phyloP scores from a whole-genome alignment of 2,888 invertebrate genomes.

The Calameuta pallipes region DNA sequence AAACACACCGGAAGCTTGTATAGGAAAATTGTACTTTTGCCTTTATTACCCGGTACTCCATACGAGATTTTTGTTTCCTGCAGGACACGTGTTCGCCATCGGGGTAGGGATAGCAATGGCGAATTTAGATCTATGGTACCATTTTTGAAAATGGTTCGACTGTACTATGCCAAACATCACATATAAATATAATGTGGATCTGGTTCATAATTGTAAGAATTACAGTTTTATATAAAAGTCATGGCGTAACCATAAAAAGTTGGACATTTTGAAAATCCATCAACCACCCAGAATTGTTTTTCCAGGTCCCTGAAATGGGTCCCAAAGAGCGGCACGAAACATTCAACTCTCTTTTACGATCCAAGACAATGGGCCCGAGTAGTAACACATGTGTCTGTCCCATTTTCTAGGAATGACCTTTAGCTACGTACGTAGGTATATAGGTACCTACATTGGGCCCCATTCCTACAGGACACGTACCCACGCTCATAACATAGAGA shows the following conservation, averaged over 20 bases:
- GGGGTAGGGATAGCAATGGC: conserved; percentile 15
- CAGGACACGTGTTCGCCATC: conserved; percentile 39
- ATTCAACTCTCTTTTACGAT: background rate
- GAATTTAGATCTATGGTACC: background rate
- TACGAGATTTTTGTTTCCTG: conserved; percentile 14
- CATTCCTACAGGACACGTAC: background rate
- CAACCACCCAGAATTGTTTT: background rate
- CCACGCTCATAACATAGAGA: background rate
- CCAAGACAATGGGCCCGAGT: background rate
- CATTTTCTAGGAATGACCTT: conserved; percentile 5
- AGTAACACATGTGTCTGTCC: conserved; percentile 5
- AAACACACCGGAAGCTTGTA: conserved; percentile 19
- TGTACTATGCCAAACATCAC: background rate
- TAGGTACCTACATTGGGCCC: background rate
- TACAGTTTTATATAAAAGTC: background rate
- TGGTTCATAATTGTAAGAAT: background rate
- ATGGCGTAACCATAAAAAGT: background rate
- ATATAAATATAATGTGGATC: background rate
- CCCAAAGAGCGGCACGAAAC: background rate
- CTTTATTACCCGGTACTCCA: conserved; percentile 20
- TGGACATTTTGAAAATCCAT: background rate
- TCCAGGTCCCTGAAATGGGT: background rate
- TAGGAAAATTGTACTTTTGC: conserved; percentile 25
- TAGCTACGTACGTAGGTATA: background rate
- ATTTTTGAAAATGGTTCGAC: background rate